phyloP scores from a whole-genome alignment of 2,888 invertebrate species.

The Agrochola lota region DNA sequence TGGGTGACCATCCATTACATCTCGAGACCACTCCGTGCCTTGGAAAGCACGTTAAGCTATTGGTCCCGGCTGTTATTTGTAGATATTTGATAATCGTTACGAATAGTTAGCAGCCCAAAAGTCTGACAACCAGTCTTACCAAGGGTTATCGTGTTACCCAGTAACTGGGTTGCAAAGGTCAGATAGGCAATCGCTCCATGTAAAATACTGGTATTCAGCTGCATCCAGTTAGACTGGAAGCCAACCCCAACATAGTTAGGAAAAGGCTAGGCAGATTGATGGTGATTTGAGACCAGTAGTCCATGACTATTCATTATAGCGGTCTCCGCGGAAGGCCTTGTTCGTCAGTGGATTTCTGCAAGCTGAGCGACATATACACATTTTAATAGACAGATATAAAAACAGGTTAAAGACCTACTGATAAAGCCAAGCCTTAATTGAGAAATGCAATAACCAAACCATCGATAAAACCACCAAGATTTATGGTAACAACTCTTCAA shows the following conservation, averaged over 20 bases:
- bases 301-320: background rate
- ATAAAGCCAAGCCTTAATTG: conserved; percentile 40
- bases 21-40: no score
- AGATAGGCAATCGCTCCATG: background rate
- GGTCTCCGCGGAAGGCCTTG: background rate
- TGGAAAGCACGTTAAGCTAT: no score
- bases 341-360: background rate
- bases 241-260: background rate
- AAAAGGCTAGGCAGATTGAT: background rate
- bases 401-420: background rate
- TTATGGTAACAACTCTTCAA: conserved; percentile 58
- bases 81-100: background rate
- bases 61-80: background rate
- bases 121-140: background rate
- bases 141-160: background rate
- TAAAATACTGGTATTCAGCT: background rate
- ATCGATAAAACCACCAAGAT: conserved; percentile 57
- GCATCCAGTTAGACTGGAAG: background rate
- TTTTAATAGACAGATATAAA: background rate
- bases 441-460: conserved; percentile 47
- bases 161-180: no score
- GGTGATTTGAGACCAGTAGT: background rate
- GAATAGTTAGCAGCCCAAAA: background rate
- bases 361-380: background rate
- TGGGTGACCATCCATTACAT: no score